Conservation (phyloP, 2,113 vertebrate genomes). For the Boulengeromyrus knoepffleri region DNA sequence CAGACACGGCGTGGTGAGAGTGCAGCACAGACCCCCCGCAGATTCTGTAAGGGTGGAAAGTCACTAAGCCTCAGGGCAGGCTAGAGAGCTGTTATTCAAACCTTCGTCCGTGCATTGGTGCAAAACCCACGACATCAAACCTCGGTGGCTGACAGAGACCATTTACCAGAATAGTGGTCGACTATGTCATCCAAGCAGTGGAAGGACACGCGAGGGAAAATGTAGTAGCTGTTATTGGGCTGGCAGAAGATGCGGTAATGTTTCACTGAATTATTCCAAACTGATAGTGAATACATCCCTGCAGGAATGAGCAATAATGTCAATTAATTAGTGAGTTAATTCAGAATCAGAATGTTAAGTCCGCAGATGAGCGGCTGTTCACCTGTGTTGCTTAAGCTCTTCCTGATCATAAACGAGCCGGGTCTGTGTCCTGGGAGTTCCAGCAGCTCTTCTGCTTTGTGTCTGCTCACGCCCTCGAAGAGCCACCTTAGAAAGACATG, state of each 20-base stretch:
- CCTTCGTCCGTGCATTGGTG: neutral
- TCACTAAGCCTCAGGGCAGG: neutral
- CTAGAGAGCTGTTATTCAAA: neutral
- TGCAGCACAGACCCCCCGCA: slow-evolving; percentile 73
- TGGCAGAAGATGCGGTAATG: slow-evolving; percentile 78
- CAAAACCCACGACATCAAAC: neutral
- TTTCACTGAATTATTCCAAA: slow-evolving; percentile 67
- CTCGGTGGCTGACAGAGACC: neutral
- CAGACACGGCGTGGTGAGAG: slow-evolving; percentile 74
- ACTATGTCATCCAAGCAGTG: slow-evolving; percentile 80
- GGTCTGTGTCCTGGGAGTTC: slow-evolving; percentile 66
- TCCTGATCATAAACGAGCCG: slow-evolving; percentile 77
- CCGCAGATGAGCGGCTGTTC: slow-evolving; percentile 46
- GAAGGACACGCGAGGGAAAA: slow-evolving; percentile 75
- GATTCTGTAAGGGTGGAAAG: slow-evolving; percentile 51
- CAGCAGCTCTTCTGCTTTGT: slow-evolving; percentile 77
- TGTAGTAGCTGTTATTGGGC: slow-evolving; percentile 80
- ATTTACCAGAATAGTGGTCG: slow-evolving; percentile 77
- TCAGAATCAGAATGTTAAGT: neutral
- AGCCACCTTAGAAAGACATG: slow-evolving; percentile 62
- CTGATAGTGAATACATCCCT: slow-evolving; percentile 73
- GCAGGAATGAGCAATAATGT: slow-evolving; percentile 5
- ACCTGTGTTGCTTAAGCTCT: slow-evolving; percentile 75
- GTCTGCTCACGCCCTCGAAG: slow-evolving; percentile 73
- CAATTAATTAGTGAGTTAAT: neutral